phyloP scores from a whole-genome alignment of 2,888 invertebrate species.

The Acronicta alni region DNA sequence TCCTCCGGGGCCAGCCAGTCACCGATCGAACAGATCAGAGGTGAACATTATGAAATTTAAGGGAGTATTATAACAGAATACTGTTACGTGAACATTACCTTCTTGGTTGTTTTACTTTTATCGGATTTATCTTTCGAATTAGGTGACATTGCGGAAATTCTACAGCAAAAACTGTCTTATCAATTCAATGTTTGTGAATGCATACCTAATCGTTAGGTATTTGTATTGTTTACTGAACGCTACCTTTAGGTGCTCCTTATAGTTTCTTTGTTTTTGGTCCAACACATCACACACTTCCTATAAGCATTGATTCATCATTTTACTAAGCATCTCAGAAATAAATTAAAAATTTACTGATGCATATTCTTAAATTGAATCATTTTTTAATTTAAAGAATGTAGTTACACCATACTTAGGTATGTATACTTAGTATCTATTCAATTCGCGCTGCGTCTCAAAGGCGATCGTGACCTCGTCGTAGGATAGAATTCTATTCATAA shows the following conservation, averaged over 20 bases:
- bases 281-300: no score
- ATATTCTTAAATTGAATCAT: no score
- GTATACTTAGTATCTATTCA: no score
- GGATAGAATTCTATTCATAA: no score
- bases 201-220: conserved; percentile 4
- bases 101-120: conserved; percentile 31
- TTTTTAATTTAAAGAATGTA: no score
- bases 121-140: conserved; percentile 25
- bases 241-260: conserved; percentile 13
- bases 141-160: conserved; percentile 21
- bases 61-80: conserved; percentile 18
- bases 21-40: conserved; percentile 77
- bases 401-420: no score
- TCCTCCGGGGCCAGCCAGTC: conserved; percentile 83
- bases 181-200: conserved; percentile 14
- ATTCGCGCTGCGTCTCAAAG: no score
- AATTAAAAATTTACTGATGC: no score
- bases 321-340: no score
- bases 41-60: conserved; percentile 54
- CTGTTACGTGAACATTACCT: neutral
- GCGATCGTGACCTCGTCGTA: no score
- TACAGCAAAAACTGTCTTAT: conserved; percentile 19
- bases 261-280: no score
- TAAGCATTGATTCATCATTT: no score
- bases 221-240: neutral